Base-by-base conservation (phyloP, 2,113 vertebrate genomes). In the Strix uralensis region DNA sequence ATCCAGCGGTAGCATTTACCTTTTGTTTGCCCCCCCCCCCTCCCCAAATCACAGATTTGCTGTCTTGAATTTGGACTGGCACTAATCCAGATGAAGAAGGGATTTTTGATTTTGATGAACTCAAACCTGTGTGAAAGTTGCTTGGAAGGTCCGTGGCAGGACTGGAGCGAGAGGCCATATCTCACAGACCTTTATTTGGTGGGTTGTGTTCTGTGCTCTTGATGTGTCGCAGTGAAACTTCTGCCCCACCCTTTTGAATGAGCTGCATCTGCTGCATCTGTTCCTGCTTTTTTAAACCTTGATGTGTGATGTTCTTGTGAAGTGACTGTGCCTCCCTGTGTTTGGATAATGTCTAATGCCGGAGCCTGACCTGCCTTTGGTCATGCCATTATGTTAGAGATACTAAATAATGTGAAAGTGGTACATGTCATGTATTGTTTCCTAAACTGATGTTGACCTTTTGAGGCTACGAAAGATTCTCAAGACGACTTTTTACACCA, bases 311-410 rank as follows among this genome's bases (percentile, higher is more conserved):
- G 32, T 49, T 58, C 32, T 38, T 5, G 7, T 0, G 7, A 42
- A 57, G 67, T 22, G 63, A 6, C 23, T 34, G 17, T n/a, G 16
- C 66, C n/a, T 54, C 34, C 26, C 25, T 26, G 4, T 10, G 20
- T 25, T 70, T n/a, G 40, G 44, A 3, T 30, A 19, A 6, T 7
- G 5, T 7, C 77, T 34, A 4, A 17, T 58, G 72, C 59, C 8
- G 2, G 49, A 75, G 34, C 69, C 81, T 63, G 47, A 32, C 38
- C 15, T 29, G 40, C 0, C 1, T 55, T 46, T 49, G 32, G 7
- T 19, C 4, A 0, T 23, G 51, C 44, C 6, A 0, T 44, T 36
- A 1, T 8, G 17, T 52, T 47, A 13, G 38, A 36, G 34, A 18
- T n/a, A 21, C 40, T 16, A 16, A 74, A 47, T 52, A 42, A 49